These are phyloP conservation scores for Lathronympha strigana DNA, from an alignment of 2,888 invertebrate species.

Conservation along the genomic window DNA sequence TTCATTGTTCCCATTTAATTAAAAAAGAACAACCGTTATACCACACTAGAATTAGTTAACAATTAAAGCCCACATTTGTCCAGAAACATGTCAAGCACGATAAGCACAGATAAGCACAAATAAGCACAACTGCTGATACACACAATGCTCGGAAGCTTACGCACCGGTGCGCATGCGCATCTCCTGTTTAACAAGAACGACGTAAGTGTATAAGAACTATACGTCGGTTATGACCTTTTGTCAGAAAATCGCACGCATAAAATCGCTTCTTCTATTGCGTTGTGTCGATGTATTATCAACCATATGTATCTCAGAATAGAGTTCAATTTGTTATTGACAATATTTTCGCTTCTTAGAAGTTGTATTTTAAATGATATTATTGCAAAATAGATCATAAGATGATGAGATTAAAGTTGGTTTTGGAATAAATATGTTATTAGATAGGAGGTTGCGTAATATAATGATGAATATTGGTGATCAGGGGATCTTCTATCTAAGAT, in stretches of 20 bases:
- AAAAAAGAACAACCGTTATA: constrained; percentile 18
- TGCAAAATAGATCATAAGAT: neutral
- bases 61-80: constrained; percentile 39
- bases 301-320: neutral
- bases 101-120: constrained; percentile 22
- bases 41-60: constrained; percentile 35
- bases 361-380: neutral
- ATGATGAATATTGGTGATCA: constrained; percentile 49
- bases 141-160: constrained; percentile 63
- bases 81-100: constrained; percentile 33
- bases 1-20: neutral
- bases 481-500: constrained; percentile 38
- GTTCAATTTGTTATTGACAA: neutral
- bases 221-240: neutral
- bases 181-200: neutral
- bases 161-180: constrained; percentile 52
- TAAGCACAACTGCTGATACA: constrained; percentile 29
- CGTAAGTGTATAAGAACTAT: neutral
- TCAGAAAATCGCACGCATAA: neutral
- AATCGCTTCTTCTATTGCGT: constrained; percentile 6
- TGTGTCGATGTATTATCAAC: neutral
- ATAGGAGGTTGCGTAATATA: neutral
- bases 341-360: neutral
- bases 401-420: neutral
- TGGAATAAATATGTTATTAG: neutral